These are phyloP conservation scores for Pagetopsis macropterus DNA, from an alignment of 2,797 vertebrate genomes.

Conservation along the genomic window DNA sequence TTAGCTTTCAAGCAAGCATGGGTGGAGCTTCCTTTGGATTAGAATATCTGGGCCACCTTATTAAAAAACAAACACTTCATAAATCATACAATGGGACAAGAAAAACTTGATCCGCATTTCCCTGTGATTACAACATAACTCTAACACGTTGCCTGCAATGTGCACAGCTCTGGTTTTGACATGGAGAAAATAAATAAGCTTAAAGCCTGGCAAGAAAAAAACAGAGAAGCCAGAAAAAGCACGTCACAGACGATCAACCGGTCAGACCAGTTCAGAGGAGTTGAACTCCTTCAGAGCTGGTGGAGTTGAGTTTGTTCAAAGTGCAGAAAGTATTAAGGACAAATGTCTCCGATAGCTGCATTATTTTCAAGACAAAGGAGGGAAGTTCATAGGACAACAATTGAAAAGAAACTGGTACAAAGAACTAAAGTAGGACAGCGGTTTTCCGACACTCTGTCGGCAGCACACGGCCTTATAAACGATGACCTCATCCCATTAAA, in stretches of 20 bases:
- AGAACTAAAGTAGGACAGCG: slow-evolving; percentile 37
- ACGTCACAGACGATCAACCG: slow-evolving; percentile 62
- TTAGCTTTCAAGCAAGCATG: neutral
- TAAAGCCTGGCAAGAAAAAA: slow-evolving; percentile 39
- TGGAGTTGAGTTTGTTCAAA: slow-evolving; percentile 16
- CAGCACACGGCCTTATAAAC: slow-evolving; percentile 46
- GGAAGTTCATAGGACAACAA: slow-evolving; percentile 4
- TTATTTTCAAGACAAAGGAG: slow-evolving; percentile 19
- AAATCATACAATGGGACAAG: neutral
- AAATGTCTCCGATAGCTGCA: slow-evolving; percentile 5
- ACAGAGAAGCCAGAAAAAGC: slow-evolving; percentile 32
- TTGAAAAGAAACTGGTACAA: slow-evolving; percentile 1
- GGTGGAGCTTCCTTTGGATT: neutral
- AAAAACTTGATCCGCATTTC: neutral
- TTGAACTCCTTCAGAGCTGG: slow-evolving; percentile 17
- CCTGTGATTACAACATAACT: slow-evolving; percentile 3
- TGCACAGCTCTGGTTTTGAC: slow-evolving; percentile 20
- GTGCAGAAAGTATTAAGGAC: neutral
- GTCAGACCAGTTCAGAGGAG: slow-evolving; percentile 68
- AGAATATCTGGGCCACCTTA: neutral
- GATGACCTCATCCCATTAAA: slow-evolving; percentile 76
- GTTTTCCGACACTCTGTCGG: slow-evolving; percentile 28
- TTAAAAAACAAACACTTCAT: neutral
- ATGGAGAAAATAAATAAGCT: slow-evolving; percentile 27
- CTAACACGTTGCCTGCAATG: neutral